Conservation (phyloP, 2,888 invertebrate species). For the Carpatolechia fugitivella region DNA sequence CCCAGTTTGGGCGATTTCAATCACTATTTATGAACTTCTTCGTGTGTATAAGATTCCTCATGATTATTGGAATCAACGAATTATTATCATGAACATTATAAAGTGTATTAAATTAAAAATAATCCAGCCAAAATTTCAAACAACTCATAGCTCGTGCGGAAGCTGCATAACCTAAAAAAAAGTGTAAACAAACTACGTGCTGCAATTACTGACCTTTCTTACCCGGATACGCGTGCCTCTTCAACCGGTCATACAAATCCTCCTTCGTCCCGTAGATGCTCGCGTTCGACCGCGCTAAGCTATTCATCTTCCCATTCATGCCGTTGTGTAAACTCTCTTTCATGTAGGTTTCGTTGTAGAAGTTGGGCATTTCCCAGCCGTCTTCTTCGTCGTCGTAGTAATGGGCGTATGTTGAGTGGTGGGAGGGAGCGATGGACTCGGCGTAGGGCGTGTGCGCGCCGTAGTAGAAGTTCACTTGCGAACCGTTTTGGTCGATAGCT, state of each 20-base stretch:
- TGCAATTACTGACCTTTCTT: conserved; percentile 90
- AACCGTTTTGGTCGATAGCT: conserved; percentile 94
- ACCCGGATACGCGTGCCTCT: conserved; percentile 94
- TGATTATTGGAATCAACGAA: no score
- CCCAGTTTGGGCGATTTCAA: no score
- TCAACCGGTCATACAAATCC: conserved; percentile 95
- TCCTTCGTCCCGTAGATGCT: conserved; percentile 97
- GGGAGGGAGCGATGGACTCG: conserved; percentile 96
- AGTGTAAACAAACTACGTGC: conserved; percentile 67
- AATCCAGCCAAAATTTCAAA: not conserved
- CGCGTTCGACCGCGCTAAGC: conserved; percentile 94
- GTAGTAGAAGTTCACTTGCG: conserved; percentile 97
- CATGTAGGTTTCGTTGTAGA: conserved; percentile 98
- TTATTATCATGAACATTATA: no score
- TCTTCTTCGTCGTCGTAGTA: conserved; percentile 98
- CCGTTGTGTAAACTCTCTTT: conserved; percentile 94
- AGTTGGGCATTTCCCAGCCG: conserved; percentile 98
- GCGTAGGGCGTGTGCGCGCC: conserved; percentile 97
- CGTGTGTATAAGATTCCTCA: no score
- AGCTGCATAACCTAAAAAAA: conserved; percentile 27
- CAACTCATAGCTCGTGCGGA: conserved; percentile 2
- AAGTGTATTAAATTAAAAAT: no score
- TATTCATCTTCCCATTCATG: conserved; percentile 93
- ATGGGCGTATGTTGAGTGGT: conserved; percentile 96
- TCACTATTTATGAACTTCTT: no score